Conservation (phyloP, 35 echinoderm and acorn worm species). For the Hemicentrotus pulcherrimus region DNA sequence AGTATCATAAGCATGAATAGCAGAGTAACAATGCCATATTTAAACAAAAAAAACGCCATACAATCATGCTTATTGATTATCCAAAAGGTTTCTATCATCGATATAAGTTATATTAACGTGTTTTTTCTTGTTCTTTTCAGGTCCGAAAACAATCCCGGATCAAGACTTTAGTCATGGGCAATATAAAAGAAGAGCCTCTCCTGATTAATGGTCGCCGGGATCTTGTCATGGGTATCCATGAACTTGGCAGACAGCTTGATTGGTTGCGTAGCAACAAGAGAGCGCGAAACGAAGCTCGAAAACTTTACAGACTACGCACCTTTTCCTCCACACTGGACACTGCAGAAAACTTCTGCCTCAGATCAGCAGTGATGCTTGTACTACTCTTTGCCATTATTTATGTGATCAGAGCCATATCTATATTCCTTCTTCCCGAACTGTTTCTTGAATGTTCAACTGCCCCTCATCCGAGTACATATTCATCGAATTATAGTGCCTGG, state of each 20-base stretch:
- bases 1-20: too few relatives aligned
- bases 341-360: conserved; percentile 7
- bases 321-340: not conserved
- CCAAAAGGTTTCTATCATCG: too few relatives aligned
- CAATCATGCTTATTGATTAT: too few relatives aligned
- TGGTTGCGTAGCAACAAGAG: conserved; percentile 40
- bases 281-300: not conserved
- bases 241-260: conserved; percentile 23
- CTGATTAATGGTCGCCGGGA: conserved; percentile 18
- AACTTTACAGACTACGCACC: not conserved
- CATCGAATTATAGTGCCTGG: not conserved
- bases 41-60: too few relatives aligned
- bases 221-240: not conserved
- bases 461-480: not conserved
- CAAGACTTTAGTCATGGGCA: not conserved
- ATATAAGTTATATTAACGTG: not conserved
- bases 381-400: conserved; percentile 11
- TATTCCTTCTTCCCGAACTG: not conserved
- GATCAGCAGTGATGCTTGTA: not conserved
- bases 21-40: too few relatives aligned
- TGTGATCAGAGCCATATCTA: conserved; percentile 8
- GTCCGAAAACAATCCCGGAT: conserved; percentile 9
- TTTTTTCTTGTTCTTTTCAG: not conserved
- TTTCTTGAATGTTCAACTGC: conserved; percentile 51
- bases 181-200: conserved; percentile 27